Evolutionary conservation across 2,888 invertebrate species (phyloP).

Genomic region (Blastobasis adustella): DNA sequence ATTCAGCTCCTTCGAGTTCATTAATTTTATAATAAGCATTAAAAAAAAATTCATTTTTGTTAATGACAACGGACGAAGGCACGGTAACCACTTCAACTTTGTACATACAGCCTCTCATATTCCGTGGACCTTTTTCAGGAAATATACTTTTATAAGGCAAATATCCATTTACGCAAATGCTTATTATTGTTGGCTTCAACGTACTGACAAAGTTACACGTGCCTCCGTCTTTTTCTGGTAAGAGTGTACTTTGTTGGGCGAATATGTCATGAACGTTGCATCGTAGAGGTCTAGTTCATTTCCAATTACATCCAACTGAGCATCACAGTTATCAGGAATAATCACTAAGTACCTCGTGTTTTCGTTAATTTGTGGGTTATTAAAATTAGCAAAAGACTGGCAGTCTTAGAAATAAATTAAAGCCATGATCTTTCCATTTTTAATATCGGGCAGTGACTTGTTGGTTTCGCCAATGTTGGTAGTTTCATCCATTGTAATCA

Average conservation of each 20-base stretch:
- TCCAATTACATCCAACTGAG: constrained; percentile 19
- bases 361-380: constrained; percentile 14
- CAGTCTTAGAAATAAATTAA: constrained; percentile 24
- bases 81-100: constrained; percentile 38
- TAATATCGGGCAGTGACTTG: too few relatives aligned
- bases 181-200: constrained; percentile 20
- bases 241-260: constrained; percentile 14
- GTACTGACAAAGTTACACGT: constrained; percentile 27
- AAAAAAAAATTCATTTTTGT: constrained; percentile 21
- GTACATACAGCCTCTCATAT: constrained; percentile 44
- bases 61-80: constrained; percentile 40
- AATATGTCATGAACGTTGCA: constrained; percentile 29
- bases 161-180: constrained; percentile 28
- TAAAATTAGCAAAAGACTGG: constrained; percentile 14
- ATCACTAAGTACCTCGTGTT: constrained; percentile 30
- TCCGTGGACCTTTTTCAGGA: constrained; percentile 27
- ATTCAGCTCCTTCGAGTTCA: constrained; percentile 36
- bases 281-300: constrained; percentile 22
- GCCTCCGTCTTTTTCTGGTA: constrained; percentile 28
- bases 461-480: too few relatives aligned
- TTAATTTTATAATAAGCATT: constrained; percentile 30
- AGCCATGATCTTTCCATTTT: constrained; percentile 14
- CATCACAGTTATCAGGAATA: constrained; percentile 14
- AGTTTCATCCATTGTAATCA: too few relatives aligned
- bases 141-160: constrained; percentile 22